Evolutionary conservation across 2,797 vertebrate species (phyloP).

Genomic region (Erpetoichthys calabaricus): DNA sequence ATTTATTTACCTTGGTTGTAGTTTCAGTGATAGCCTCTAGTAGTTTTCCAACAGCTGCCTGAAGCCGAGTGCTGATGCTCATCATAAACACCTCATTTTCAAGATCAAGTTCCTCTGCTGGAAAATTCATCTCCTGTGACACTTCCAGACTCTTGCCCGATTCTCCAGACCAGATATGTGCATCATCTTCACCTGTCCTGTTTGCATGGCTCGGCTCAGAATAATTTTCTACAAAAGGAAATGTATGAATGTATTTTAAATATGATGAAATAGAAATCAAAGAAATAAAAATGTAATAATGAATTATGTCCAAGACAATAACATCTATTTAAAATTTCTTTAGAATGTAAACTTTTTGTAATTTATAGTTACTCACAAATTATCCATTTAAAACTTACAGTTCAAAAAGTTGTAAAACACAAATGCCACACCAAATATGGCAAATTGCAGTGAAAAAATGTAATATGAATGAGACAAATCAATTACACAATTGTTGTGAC

Average conservation of each 20-base stretch:
- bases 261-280: conserved; percentile 9
- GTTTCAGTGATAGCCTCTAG: conserved; percentile 75
- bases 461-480: too few relatives aligned
- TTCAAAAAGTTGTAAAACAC: too few relatives aligned
- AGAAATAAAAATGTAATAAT: conserved; percentile 6
- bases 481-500: too few relatives aligned
- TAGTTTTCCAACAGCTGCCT: conserved; percentile 77
- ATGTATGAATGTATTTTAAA: conserved; percentile 13
- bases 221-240: conserved; percentile 35
- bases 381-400: too few relatives aligned
- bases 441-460: too few relatives aligned
- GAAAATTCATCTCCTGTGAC: conserved; percentile 44
- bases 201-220: conserved; percentile 33
- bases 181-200: conserved; percentile 27
- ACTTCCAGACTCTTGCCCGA: conserved; percentile 39
- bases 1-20: conserved; percentile 62
- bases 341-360: too few relatives aligned
- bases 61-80: conserved; percentile 69
- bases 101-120: conserved; percentile 50
- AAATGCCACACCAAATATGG: too few relatives aligned
- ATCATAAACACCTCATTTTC: conserved; percentile 69
- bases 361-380: too few relatives aligned
- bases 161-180: conserved; percentile 43
- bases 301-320: too few relatives aligned
- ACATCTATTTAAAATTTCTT: too few relatives aligned